Percentiles rank a stretch among this genome's conserved stretches.
Conservation (phyloP, 2,888 invertebrate genomes). For the Philopedon plagiatum region DNA sequence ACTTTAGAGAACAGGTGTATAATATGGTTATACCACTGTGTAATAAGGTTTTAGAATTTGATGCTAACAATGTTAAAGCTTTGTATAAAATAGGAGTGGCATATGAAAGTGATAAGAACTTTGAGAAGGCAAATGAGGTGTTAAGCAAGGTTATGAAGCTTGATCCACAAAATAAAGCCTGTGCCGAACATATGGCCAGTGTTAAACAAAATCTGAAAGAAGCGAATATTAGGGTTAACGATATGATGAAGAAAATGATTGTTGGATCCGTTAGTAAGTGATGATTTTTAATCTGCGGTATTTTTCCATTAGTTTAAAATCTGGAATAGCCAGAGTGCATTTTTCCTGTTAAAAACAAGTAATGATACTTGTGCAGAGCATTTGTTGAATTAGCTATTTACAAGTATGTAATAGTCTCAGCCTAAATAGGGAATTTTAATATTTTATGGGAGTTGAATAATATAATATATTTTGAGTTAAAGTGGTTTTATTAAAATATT, state of each 20-base stretch:
- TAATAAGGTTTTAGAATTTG: constrained; percentile 68
- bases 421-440: too few relatives aligned
- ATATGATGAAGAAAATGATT: constrained; percentile 72
- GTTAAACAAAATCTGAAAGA: constrained; percentile 73
- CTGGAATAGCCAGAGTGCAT: too few relatives aligned
- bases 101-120: constrained; percentile 73
- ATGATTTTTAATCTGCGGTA: too few relatives aligned
- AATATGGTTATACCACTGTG: constrained; percentile 78
- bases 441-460: too few relatives aligned
- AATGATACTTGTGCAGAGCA: too few relatives aligned
- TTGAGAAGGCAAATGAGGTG: constrained; percentile 76
- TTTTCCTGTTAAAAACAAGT: too few relatives aligned
- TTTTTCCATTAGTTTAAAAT: too few relatives aligned
- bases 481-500: too few relatives aligned
- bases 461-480: too few relatives aligned
- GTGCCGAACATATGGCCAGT: constrained; percentile 73
- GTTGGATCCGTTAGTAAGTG: constrained; percentile 45
- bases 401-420: too few relatives aligned
- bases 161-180: constrained; percentile 78
- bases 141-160: constrained; percentile 72
- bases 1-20: constrained; percentile 78
- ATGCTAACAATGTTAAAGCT: constrained; percentile 68
- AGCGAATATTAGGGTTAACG: constrained; percentile 73
- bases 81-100: constrained; percentile 71
- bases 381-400: too few relatives aligned